Evolutionary conservation across 2,888 invertebrate genomes (phyloP), one percentile per base, ranked within the genome.

Genomic region (Aproaerema taeniolella): DNA sequence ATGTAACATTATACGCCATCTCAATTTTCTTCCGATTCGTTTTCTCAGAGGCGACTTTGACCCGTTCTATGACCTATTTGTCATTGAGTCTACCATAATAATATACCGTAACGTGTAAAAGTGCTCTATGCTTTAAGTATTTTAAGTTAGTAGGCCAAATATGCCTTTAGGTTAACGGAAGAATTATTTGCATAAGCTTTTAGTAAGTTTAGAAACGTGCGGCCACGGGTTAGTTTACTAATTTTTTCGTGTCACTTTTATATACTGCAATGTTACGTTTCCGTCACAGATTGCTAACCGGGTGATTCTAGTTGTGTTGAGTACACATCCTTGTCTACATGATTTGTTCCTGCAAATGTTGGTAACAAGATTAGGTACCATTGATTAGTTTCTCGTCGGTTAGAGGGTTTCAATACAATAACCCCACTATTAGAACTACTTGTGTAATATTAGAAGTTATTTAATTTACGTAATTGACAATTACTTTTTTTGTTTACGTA

Each of bases 111-210:
- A 78, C 58, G 58, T 56, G 70, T 71, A 73, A 74, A 66, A 78
- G 69, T 67, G 63, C 53, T 67, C 52, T 54, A 60, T 53, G 62
- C 59, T 61, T 52, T 60, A 58, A 54, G 68, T 66, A 70, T 73
- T 68, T 50, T 53, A 52, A 71, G 68, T 71, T 70, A 72, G 72
- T 79, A 59, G 70, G 76, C 61, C 76, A 81, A 71, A 73, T 71
- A 74, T 76, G 74, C 74, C 75, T 76, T 79, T 77, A 69, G 75
- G 81, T 76, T 82, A 81, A 76, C 77, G 76, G 74, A 67, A 37
- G 62, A 71, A 52, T 50, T 67, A 67, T 79, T 76, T 73, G 64
- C 69, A 68, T 67, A 64, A 54, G 47, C 53, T 64, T 66, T 72
- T 68, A 63, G 66, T 53, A 46, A 45, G 43, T 52, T 42, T 29